These are phyloP conservation scores for Pao palembangensis DNA, from an alignment of 2,113 vertebrate genomes.

Conservation along the genomic window DNA sequence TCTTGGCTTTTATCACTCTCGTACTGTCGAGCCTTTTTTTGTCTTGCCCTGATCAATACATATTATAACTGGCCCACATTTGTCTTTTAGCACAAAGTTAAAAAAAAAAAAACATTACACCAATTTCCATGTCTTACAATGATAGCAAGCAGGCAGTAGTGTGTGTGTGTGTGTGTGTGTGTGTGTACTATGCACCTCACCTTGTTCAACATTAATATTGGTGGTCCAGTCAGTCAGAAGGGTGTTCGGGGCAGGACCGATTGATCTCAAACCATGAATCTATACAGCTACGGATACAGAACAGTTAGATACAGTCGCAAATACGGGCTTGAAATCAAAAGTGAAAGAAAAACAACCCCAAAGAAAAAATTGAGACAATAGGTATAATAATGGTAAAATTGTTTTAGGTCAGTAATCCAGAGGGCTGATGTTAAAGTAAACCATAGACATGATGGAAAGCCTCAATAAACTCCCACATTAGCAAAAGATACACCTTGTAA, in stretches of 20 bases:
- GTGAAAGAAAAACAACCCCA: not conserved
- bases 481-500: slow-evolving; percentile 1
- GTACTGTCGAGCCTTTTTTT: no score
- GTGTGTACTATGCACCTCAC: slow-evolving; percentile 40
- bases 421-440: slow-evolving; percentile 15
- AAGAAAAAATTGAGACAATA: not conserved
- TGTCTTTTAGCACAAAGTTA: no score
- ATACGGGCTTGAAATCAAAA: not conserved
- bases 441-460: slow-evolving; percentile 12
- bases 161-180: not conserved
- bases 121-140: not conserved
- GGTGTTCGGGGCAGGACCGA: slow-evolving; percentile 98
- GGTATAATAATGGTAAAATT: not conserved
- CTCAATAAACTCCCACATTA: slow-evolving; percentile 14
- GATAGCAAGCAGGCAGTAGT: not conserved
- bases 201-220: slow-evolving; percentile 59
- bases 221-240: slow-evolving; percentile 86
- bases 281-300: slow-evolving; percentile 85
- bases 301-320: not conserved
- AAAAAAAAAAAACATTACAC: no score
- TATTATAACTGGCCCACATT: no score
- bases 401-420: not conserved
- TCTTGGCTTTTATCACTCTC: no score
- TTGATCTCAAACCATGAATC: slow-evolving; percentile 99
- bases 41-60: no score